Conservation (phyloP, 2,888 invertebrate species). For the Ennomos erosarius region DNA sequence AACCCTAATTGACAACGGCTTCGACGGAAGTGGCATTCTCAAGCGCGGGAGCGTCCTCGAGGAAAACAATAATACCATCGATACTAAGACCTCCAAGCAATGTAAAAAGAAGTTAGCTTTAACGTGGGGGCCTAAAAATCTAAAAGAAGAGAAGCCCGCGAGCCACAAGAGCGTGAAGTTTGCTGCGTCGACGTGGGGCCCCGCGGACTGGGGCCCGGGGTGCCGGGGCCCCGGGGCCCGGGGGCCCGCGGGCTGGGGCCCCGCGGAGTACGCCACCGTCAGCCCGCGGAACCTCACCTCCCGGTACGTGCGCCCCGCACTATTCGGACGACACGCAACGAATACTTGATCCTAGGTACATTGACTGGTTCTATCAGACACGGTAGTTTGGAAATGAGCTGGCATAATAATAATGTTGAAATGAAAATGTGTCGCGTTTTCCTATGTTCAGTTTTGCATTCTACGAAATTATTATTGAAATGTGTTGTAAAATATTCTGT, state of each 20-base stretch:
- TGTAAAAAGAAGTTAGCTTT: slow-evolving; percentile 28
- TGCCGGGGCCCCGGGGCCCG: slow-evolving; percentile 23
- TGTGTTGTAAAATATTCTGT: too few species aligned
- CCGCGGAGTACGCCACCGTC: slow-evolving; percentile 21
- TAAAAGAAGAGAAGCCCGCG: slow-evolving; percentile 27
- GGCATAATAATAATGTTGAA: too few species aligned
- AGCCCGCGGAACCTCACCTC: slow-evolving; percentile 28
- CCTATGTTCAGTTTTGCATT: too few species aligned
- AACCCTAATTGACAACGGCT: background rate
- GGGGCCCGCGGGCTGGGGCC: slow-evolving; percentile 27
- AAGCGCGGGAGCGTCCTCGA: slow-evolving; percentile 10
- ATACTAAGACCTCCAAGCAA: background rate
- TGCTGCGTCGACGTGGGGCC: slow-evolving; percentile 37
- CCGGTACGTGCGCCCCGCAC: slow-evolving; percentile 50
- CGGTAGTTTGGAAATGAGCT: too few species aligned
- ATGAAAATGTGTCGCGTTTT: too few species aligned
- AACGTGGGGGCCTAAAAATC: slow-evolving; percentile 39
- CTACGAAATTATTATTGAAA: too few species aligned
- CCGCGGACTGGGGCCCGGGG: slow-evolving; percentile 34
- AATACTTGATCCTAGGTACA: background rate
- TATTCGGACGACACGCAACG: slow-evolving; percentile 39
- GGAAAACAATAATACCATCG: slow-evolving; percentile 9
- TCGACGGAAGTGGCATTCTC: slow-evolving; percentile 13
- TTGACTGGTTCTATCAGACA: too few species aligned
- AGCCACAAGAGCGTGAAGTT: slow-evolving; percentile 34